Evolutionary conservation across 2,888 invertebrate species (phyloP).

Genomic region (Amblyteles armatorius): DNA sequence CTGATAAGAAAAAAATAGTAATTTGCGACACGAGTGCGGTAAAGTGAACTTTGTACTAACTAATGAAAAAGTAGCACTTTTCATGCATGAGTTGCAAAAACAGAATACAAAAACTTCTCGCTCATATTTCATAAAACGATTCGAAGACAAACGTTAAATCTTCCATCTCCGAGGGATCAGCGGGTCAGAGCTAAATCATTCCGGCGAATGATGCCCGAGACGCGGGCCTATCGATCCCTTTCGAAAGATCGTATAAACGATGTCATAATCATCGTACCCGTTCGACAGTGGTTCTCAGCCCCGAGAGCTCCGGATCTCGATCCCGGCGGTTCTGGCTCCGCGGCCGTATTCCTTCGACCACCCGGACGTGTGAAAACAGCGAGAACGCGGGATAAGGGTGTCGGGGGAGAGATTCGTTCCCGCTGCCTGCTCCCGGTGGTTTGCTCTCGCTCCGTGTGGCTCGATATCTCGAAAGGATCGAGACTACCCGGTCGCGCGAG

Average conservation of each 20-base stretch:
- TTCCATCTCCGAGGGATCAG: neutral
- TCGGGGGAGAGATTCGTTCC: slow-evolving; percentile 58
- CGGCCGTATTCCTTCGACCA: slow-evolving; percentile 52
- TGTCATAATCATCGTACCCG: slow-evolving; percentile 67
- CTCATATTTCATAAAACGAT: slow-evolving; percentile 15
- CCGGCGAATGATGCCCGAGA: slow-evolving; percentile 58
- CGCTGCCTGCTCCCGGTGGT: slow-evolving; percentile 34
- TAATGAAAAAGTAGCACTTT: too few relatives aligned
- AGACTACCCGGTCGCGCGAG: slow-evolving; percentile 56
- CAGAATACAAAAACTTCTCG: neutral
- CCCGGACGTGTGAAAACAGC: slow-evolving; percentile 59
- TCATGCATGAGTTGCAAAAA: neutral
- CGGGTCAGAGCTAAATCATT: slow-evolving; percentile 60
- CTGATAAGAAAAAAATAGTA: neutral
- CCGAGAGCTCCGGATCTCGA: slow-evolving; percentile 11
- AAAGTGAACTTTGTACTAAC: too few relatives aligned
- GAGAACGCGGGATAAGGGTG: slow-evolving; percentile 43
- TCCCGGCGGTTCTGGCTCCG: slow-evolving; percentile 14
- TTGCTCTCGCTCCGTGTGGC: slow-evolving; percentile 41
- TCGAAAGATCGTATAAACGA: slow-evolving; percentile 61
- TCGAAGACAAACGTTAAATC: neutral
- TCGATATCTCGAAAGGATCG: slow-evolving; percentile 63
- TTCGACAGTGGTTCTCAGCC: slow-evolving; percentile 60
- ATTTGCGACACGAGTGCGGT: too few relatives aligned
- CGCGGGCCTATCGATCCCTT: slow-evolving; percentile 20